Evolutionary conservation across 30 jellyfish, hydroid and myxozoan species (phyloP), one percentile per base, ranked within the genome.

Genomic region (Aurelia aurita): DNA sequence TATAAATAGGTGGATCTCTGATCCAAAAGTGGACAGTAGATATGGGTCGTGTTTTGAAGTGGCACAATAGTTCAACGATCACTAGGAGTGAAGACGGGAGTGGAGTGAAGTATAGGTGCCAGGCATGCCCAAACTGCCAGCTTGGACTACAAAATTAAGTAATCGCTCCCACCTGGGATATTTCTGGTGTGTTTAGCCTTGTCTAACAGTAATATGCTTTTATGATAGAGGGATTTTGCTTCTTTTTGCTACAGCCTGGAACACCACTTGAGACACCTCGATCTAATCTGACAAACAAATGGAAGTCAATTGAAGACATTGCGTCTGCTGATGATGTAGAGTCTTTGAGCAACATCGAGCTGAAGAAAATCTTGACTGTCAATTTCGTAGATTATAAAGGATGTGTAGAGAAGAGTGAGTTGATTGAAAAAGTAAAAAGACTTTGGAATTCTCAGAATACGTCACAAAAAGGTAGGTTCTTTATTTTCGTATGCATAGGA

Each of bases 361-460:
- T 95, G 72, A 95, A 95, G 71, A 96, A 89, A 74, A 89, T 95
- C 34, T 79, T 95, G 67, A 82, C 89, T 0, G 97, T 91, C 21
- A 95, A 95, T 59, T 95, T 91, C 65, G 85, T 95, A 19, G 92
- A 89, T 55, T 95, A 84, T 86, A 79, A 85, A 35, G 99, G 99
- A 16, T 95, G 99, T 72, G 70, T 86, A 65, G 99, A 95, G 67
- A 95, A 90, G 60, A 46, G 18, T 63, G 99, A 95, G 57, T 75
- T 95, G 87, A 76, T 90, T 55, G 99, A 90, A 22, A 85, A 78
- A 75, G 99, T 95, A 5, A 90, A 69, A 58, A 72, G 77, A 89
- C 68, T 95, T 25, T 95, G 96, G 95, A 43, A 77, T 1, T 72
- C 96, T 18, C 90, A 69, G 71, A 80, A 65, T 14, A 18, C 25